Evolutionary conservation across 2,888 invertebrate species (phyloP).

Genomic region (Dolomedes plantarius): DNA sequence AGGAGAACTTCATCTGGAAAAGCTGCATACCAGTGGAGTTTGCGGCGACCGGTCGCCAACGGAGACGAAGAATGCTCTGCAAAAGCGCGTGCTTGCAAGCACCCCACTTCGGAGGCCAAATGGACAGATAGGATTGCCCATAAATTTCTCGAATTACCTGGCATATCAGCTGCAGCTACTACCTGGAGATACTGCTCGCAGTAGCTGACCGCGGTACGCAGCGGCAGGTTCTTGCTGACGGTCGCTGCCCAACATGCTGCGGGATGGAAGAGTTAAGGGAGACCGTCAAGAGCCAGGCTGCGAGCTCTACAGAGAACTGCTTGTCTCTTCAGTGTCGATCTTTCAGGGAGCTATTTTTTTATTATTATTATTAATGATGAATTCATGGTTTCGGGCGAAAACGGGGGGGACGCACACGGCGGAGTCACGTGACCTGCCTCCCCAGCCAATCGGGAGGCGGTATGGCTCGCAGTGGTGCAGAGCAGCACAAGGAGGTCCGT

Average conservation of each 20-base stretch:
- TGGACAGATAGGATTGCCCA: conserved; percentile 70
- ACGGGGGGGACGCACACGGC: conserved; percentile 38
- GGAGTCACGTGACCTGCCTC: conserved; percentile 53
- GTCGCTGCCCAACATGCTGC: conserved; percentile 40
- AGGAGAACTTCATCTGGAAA: conserved; percentile 36
- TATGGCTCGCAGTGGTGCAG: conserved; percentile 34
- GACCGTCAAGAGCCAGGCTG: conserved; percentile 30
- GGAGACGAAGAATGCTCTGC: conserved; percentile 14
- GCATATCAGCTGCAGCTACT: conserved; percentile 70
- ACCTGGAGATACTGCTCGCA: conserved; percentile 42
- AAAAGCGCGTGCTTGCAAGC: conserved; percentile 41
- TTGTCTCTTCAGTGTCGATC: conserved; percentile 58
- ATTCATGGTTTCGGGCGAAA: conserved; percentile 50
- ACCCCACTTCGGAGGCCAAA: conserved; percentile 52
- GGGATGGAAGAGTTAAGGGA: conserved; percentile 45
- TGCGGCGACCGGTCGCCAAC: conserved; percentile 34
- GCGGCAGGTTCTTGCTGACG: conserved; percentile 21
- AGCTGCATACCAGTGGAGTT: conserved; percentile 29
- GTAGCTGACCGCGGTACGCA: conserved; percentile 13
- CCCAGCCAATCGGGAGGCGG: conserved; percentile 49
- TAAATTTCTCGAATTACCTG: conserved; percentile 72
- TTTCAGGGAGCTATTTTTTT: conserved; percentile 43
- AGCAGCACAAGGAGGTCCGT: conserved; percentile 57
- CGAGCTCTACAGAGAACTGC: conserved; percentile 32
- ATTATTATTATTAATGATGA: conserved; percentile 62